These are phyloP conservation scores for Parauchenoglanis punctatus DNA, from an alignment of 2,797 vertebrate species.

Conservation along the genomic window DNA sequence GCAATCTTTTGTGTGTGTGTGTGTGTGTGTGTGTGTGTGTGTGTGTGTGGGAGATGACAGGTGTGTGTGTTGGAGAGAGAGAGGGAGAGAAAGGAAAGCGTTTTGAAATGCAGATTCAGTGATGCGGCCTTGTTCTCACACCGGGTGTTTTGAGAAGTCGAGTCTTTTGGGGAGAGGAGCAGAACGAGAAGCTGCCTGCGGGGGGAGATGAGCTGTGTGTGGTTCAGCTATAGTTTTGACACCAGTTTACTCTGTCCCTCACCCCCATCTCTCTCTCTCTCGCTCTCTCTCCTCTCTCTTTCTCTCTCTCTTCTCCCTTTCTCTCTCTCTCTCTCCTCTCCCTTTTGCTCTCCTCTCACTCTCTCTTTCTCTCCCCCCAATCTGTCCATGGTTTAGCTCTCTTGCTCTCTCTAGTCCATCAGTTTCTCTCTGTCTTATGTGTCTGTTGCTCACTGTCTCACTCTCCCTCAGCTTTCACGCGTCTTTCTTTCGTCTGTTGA, in stretches of 20 bases:
- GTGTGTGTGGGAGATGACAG: neutral
- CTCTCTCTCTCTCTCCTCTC: no score
- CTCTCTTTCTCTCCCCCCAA: no score
- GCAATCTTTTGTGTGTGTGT: neutral
- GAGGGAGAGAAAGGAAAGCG: neutral
- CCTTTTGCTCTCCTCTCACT: no score
- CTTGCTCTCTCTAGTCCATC: no score
- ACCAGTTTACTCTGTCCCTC: neutral
- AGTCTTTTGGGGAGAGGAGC: slow-evolving; percentile 20
- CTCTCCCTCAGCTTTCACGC: no score
- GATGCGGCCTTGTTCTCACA: slow-evolving; percentile 13
- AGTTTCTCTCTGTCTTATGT: no score
- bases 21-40: slow-evolving; percentile 7
- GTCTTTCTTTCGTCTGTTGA: no score
- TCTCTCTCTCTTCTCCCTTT: neutral
- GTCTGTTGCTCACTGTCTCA: no score
- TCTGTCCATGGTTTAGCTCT: no score
- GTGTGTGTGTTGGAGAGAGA: neutral
- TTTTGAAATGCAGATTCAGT: slow-evolving; percentile 24
- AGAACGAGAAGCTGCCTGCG: slow-evolving; percentile 3
- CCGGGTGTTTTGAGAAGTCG: neutral
- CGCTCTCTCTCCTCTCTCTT: neutral
- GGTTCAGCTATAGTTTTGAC: neutral
- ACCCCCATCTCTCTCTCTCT: neutral
- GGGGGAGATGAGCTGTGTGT: neutral